Evolutionary conservation across 1,140 invertebrate species (phyloP).

Genomic region (Pentalonia nigronervosa): DNA sequence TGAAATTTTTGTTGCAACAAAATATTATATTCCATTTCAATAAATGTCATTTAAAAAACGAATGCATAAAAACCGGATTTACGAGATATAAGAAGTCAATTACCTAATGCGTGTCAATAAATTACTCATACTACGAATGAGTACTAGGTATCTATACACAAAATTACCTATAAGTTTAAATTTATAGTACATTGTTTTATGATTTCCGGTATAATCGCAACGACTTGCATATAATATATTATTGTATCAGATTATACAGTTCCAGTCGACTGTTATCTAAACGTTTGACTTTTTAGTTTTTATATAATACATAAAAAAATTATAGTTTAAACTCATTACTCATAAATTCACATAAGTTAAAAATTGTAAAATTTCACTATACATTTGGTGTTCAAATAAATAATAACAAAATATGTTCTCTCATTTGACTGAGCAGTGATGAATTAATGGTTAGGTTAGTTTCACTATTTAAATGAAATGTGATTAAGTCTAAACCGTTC

Average conservation of each 20-base stretch:
- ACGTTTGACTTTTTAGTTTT: not conserved
- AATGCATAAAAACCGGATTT: constrained; percentile 19
- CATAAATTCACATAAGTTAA: not conserved
- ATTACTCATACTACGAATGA: not conserved
- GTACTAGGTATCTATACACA: not conserved
- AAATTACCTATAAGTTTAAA: too few species aligned
- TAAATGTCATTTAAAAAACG: constrained; percentile 9
- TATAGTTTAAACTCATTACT: not conserved
- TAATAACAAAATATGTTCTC: not conserved
- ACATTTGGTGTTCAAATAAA: too few species aligned
- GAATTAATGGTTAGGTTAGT: not conserved
- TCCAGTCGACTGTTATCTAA: not conserved
- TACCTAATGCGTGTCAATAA: not conserved
- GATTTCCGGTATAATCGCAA: not conserved
- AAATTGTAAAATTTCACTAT: not conserved
- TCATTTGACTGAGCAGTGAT: not conserved
- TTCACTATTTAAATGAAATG: not conserved
- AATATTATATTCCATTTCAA: not conserved
- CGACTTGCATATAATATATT: not conserved
- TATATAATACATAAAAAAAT: not conserved
- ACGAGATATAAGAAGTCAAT: not conserved
- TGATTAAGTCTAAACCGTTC: too few species aligned
- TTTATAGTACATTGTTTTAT: not conserved
- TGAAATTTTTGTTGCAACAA: not conserved
- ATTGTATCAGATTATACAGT: not conserved